Base-by-base conservation (phyloP, 2,797 vertebrate species). In the Hoplostethus mediterraneus region DNA sequence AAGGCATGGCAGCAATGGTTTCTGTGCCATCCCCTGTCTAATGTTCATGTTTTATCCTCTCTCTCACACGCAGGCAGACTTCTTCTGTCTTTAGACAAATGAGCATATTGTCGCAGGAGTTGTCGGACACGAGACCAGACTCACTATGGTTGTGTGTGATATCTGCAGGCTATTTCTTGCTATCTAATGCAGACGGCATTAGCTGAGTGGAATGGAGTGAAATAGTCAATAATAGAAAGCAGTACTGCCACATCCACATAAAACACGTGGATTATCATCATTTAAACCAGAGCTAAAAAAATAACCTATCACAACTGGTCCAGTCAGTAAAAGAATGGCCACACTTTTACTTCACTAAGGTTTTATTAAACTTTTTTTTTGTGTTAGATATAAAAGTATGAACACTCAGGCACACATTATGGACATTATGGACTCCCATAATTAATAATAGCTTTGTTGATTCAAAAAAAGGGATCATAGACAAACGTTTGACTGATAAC, bases 1-100 rank as follows among this genome's bases (percentile, higher is more conserved):
- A 75, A 71, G 56, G 38, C 44, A 66, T 49, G 56, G 45, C 36
- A 66, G 67, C 47, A 71, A 65, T 68, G 66, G 63, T 71, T 63
- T 75, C 13, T 71, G 62, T 68, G 63, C 69, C 69, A 42, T 67
- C 67, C 59, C 68, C 30, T 31, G 5, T 65, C 21, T 47, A 57
- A 71, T 68, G 65, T 55, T 63, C 25, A 56, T 45, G 21, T 52
- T 47, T 6, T 67, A 52, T 53, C 28, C 0, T 2, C 45, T 49
- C 28, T 3, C 3, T 17, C 0, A 9, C 28, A 57, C 31, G 42
- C 52, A 53, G 64, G 5, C 45, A 54, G 67, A 69, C 58, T 3
- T 28, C 28, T 28, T 28, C 28, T 44, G 52, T 38, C 49, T 30
- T 65, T 52, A 51, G 49, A 30, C 17, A 16, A 68, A 28, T 28